A percentile compares a stretch with the other conserved stretches of the same genome.
phyloP scores from a whole-genome alignment of 2,113 vertebrate genomes.

The Ornithorhynchus anatinus region DNA sequence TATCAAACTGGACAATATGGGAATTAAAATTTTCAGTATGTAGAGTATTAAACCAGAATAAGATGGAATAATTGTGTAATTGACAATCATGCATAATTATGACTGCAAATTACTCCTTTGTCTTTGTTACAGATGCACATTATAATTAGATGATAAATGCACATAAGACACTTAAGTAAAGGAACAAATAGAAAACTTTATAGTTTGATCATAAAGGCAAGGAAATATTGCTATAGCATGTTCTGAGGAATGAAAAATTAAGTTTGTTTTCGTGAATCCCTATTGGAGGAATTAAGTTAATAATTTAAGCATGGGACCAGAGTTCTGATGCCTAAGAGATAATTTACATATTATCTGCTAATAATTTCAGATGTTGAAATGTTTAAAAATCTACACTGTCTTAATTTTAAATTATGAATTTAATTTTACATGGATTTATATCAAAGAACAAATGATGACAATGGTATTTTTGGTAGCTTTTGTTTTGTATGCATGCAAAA shows the following conservation, averaged over 20 bases:
- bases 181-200: background rate
- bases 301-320: background rate
- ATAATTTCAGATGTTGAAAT: constrained; percentile 25
- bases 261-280: background rate
- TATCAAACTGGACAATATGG: too few species aligned
- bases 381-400: constrained; percentile 25
- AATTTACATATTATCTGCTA: constrained; percentile 5
- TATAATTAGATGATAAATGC: too few species aligned
- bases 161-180: too few species aligned
- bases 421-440: constrained; percentile 14
- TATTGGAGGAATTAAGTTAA: background rate
- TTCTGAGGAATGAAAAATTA: background rate
- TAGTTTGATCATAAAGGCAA: background rate
- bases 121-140: too few species aligned
- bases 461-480: background rate
- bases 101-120: too few species aligned
- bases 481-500: background rate
- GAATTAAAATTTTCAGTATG: too few species aligned
- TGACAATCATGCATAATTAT: too few species aligned
- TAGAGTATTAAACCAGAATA: too few species aligned
- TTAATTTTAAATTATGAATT: background rate
- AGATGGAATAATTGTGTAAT: too few species aligned
- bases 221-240: background rate
- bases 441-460: constrained; percentile 10
- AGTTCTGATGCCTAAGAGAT: constrained; percentile 1